Evolutionary conservation across 2,113 vertebrate species (phyloP), one percentile per base, ranked within the genome.

Genomic region (Apteryx mantelli): DNA sequence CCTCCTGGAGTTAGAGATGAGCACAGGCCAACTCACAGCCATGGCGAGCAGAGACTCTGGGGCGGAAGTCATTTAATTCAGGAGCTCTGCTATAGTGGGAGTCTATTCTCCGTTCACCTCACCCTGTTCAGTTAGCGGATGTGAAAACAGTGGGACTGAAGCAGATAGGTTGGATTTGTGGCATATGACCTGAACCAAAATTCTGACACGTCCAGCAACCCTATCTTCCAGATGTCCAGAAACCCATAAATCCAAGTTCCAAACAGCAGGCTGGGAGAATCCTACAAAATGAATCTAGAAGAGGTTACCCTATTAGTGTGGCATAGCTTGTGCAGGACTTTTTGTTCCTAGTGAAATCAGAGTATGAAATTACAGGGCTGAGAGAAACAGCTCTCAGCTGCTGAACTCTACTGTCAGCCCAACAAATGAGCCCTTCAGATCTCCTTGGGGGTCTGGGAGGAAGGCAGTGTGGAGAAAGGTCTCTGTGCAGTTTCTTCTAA

Each of bases 21-120:
- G 5, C n/a, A n/a, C 21, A 78, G 21, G 42, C 0, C 26, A 58
- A 3, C 20, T 46, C 44, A 65, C 2, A 85, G 13, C 17, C 16
- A 34, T 20, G 8, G 30, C 28, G 10, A 1, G 3, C 48, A 28
- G 69, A 44, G 9, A 32, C 3, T 4, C 14, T 2, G 3, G 5
- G 9, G 3, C 4, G 63, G 17, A 44, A 1, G 3, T 13, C 22
- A 2, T 12, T 85, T 73, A 60, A 73, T 25, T 87, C 20, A n/a
- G 44, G 38, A 63, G 1, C 44, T 55, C 52, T 82, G 46, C 10
- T 60, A 5, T 24, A 36, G 30, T 36, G 7, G 38, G 16, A 9
- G 1, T 58, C 21, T 58, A 5, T 7, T 85, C 22, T 28, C 4
- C 3, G 5, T 25, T 82, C 36, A 53, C 28, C 6, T 82, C 46